Percentiles rank a stretch among this genome's conserved stretches.
These are phyloP conservation scores for Chrysochloris asiatica DNA, from an alignment of 2,113 vertebrate genomes.

Conservation along the genomic window DNA sequence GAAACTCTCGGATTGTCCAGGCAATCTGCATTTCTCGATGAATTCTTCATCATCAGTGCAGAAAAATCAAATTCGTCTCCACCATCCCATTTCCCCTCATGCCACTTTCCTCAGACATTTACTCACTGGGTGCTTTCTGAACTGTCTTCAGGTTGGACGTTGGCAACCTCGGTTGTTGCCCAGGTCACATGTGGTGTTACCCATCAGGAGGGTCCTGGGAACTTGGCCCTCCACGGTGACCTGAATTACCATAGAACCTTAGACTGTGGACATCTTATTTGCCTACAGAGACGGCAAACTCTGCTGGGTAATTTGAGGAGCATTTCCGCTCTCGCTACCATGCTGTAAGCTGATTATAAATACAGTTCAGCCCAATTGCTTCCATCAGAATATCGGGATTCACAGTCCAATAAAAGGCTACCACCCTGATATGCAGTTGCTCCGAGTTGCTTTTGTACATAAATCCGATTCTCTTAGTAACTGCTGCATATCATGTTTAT, in stretches of 20 bases:
- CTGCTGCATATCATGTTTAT: constrained; percentile 85
- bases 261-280: constrained; percentile 77
- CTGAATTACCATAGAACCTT: constrained; percentile 80
- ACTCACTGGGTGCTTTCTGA: constrained; percentile 59
- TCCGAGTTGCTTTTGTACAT: constrained; percentile 75
- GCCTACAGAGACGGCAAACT: constrained; percentile 82
- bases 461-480: constrained; percentile 85
- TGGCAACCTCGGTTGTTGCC: constrained; percentile 43
- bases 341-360: constrained; percentile 84
- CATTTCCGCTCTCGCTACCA: constrained; percentile 73
- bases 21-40: not conserved
- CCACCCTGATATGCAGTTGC: constrained; percentile 79
- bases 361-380: constrained; percentile 83
- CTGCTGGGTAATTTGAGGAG: constrained; percentile 82
- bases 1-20: too few relatives aligned
- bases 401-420: constrained; percentile 83
- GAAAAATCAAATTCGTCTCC: constrained; percentile 56
- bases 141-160: constrained; percentile 62
- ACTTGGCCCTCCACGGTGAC: constrained; percentile 82
- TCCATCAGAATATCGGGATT: constrained; percentile 83
- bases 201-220: constrained; percentile 72
- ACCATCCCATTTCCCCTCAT: too few relatives aligned
- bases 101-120: constrained; percentile 53
- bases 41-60: constrained; percentile 4
- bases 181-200: constrained; percentile 66